Evolutionary conservation across 2,113 vertebrate genomes (phyloP), one percentile per base, ranked within the genome.

Genomic region (Stomatorhinus ivindoensis): DNA sequence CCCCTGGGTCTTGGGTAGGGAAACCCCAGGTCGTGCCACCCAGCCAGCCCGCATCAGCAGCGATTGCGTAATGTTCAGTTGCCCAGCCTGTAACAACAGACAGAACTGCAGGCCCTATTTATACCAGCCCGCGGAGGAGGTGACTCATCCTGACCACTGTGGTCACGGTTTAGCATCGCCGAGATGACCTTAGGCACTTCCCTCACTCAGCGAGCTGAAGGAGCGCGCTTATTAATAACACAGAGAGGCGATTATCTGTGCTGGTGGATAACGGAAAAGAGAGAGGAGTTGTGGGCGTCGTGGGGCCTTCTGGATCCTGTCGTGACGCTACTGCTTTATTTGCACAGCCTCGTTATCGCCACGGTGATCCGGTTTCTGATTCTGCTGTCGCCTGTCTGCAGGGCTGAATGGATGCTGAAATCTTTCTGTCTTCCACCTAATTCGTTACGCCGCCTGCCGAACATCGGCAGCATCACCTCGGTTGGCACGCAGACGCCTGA

Each of bases 21-120:
- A 83, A 44, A 46, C 21, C 80, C 80, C 80, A 31, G 76, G n/a
- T 27, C 9, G 3, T 65, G n/a, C 61, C 61, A 65, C 61, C 61
- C 69, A 76, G 15, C 15, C 27, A 39, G 3, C 46, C 83, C 65
- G 53, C 87, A 46, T 85, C 65, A 35, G 17, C 0, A 31, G 44
- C 51, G 2, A 8, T 0, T 9, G 48, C 53, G 51, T 89, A 90
- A 89, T 89, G 84, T 35, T 27, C 11, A 24, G 39, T 65, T 82
- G 90, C 27, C 55, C 82, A 61, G 51, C 31, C 42, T 47, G 51
- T 83, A 87, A 61, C 92, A 87, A 91, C 87, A 88, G 55, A 73
- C 39, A 44, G 86, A 73, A 85, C 50, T 50, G 86, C 85, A 58
- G 88, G 65, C 69, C 88, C 47, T 53, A 80, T 91, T 90, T 88